These are phyloP conservation scores for Plagodis pulveraria DNA, from an alignment of 2,888 invertebrate species.

Conservation along the genomic window DNA sequence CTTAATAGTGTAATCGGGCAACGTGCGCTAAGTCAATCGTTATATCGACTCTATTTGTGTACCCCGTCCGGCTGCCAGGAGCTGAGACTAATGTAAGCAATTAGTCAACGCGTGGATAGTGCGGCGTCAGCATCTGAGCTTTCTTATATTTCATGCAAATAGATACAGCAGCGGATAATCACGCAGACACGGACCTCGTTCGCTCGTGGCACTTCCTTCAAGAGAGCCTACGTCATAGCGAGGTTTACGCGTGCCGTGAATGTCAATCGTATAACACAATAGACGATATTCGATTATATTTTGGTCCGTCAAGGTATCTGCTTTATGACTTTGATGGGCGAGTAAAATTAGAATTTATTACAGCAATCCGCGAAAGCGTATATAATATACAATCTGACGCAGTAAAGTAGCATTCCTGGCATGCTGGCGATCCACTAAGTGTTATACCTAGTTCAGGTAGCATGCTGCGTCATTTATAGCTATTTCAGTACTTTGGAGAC, in stretches of 20 bases:
- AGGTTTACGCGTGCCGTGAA: constrained; percentile 50
- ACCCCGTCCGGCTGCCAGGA: constrained; percentile 58
- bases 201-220: constrained; percentile 31
- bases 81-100: constrained; percentile 73
- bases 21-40: constrained; percentile 75
- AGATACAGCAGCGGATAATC: constrained; percentile 45
- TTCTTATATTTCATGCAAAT: constrained; percentile 41
- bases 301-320: constrained; percentile 37
- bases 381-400: constrained; percentile 28
- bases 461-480: constrained; percentile 40
- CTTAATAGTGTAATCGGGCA: constrained; percentile 59
- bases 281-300: constrained; percentile 49
- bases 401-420: constrained; percentile 32
- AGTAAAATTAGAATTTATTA: constrained; percentile 38
- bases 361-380: constrained; percentile 36
- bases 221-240: constrained; percentile 44
- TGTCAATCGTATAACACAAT: constrained; percentile 53
- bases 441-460: constrained; percentile 46
- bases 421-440: constrained; percentile 35
- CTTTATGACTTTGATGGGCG: constrained; percentile 31
- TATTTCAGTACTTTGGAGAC: constrained; percentile 8
- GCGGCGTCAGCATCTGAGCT: constrained; percentile 65
- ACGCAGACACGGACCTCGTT: constrained; percentile 1
- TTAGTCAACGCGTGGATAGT: constrained; percentile 72
- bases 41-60: constrained; percentile 73